Percentiles rank a stretch among this genome's conserved stretches.
These are phyloP conservation scores for Virgularia gustaviana DNA, from an alignment of 92 coral and sea anemone species.

Conservation along the genomic window DNA sequence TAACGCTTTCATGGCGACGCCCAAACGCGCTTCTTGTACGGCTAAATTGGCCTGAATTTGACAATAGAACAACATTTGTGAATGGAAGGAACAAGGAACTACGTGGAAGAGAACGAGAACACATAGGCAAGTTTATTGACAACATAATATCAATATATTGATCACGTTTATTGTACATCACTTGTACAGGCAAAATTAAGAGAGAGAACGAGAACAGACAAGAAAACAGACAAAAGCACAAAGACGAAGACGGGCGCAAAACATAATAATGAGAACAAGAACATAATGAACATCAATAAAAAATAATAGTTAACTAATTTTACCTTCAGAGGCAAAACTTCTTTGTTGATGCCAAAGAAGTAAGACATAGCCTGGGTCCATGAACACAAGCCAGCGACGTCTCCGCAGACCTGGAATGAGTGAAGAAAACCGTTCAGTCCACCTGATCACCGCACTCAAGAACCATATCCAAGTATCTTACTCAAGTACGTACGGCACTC, in stretches of 20 bases:
- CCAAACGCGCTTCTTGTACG: slow-evolving; percentile 83
- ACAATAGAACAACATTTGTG: no score
- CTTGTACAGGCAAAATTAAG: background rate
- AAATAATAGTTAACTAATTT: background rate
- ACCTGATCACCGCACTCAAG: no score
- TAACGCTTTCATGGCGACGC: slow-evolving; percentile 77
- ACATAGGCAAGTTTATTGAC: no score
- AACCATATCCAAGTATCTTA: no score
- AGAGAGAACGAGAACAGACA: background rate
- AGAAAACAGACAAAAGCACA: background rate
- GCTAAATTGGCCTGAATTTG: slow-evolving; percentile 88
- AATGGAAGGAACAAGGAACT: no score
- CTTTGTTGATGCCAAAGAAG: slow-evolving; percentile 95
- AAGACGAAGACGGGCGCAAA: background rate
- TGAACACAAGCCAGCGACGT: slow-evolving; percentile 96
- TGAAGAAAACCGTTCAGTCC: background rate
- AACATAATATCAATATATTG: no score
- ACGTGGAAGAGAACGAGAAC: no score
- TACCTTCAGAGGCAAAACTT: slow-evolving; percentile 92
- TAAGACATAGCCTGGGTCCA: slow-evolving; percentile 94
- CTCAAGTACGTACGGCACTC: no score
- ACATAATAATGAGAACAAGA: background rate
- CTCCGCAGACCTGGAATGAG: slow-evolving; percentile 78
- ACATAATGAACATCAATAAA: background rate
- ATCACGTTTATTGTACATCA: no score